phyloP scores from a whole-genome alignment of 2,113 vertebrate genomes.

The Mustelus asterias region DNA sequence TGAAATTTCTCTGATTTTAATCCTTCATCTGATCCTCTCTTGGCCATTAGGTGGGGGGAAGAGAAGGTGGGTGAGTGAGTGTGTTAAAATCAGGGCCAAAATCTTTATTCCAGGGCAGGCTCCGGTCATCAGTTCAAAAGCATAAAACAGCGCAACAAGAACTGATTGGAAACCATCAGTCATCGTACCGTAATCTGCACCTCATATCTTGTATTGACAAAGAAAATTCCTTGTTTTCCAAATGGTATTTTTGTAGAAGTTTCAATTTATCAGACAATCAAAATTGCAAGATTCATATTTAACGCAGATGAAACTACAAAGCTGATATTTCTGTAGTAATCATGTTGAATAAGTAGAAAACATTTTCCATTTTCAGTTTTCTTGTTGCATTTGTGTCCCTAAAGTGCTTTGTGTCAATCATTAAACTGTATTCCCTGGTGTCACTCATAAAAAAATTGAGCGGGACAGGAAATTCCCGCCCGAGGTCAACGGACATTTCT shows the following conservation, averaged over 20 bases:
- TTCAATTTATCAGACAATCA: background rate
- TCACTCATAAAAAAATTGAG: no score
- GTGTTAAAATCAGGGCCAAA: background rate
- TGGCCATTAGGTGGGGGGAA: background rate
- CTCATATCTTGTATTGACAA: background rate
- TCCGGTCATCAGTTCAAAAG: background rate
- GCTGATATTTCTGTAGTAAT: background rate
- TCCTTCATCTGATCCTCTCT: background rate
- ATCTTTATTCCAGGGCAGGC: background rate
- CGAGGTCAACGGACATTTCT: no score
- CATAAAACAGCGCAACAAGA: background rate
- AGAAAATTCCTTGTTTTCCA: background rate
- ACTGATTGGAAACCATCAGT: background rate
- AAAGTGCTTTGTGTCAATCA: background rate
- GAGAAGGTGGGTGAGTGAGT: background rate
- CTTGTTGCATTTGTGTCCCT: background rate
- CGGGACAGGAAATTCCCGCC: no score
- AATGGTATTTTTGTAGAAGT: background rate
- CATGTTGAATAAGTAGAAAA: background rate
- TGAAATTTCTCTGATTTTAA: background rate
- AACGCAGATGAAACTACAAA: background rate
- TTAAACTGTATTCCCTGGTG: background rate
- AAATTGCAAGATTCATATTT: background rate
- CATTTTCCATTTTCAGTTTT: background rate
- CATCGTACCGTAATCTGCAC: background rate